Conservation (phyloP, 2,797 vertebrate genomes). For the Gobionotothen gibberifrons region DNA sequence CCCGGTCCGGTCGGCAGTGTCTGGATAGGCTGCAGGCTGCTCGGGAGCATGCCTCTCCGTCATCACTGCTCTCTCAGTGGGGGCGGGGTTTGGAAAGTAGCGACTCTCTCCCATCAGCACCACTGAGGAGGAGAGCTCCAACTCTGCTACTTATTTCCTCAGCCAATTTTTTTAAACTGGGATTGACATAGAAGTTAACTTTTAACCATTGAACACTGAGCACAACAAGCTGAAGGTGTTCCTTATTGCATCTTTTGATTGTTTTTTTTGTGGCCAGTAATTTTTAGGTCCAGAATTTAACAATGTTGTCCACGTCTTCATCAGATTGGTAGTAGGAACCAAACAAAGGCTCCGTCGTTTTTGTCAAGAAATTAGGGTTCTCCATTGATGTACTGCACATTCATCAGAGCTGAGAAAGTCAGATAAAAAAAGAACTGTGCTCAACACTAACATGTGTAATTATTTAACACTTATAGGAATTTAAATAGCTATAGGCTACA, state of each 20-base stretch:
- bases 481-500: no score
- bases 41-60: slow-evolving; percentile 66
- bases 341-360: slow-evolving; percentile 7
- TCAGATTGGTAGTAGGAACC: slow-evolving; percentile 43
- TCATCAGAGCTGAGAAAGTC: neutral
- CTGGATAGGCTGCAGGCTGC: slow-evolving; percentile 68
- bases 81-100: slow-evolving; percentile 75
- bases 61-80: slow-evolving; percentile 61
- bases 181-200: neutral
- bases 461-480: no score
- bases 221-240: neutral
- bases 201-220: neutral
- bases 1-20: slow-evolving; percentile 59
- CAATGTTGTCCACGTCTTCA: neutral
- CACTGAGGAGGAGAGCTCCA: slow-evolving; percentile 46
- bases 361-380: neutral
- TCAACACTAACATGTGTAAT: no score
- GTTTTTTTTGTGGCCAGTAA: neutral
- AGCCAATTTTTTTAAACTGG: fast-evolving
- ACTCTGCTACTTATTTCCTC: slow-evolving; percentile 26
- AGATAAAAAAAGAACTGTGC: neutral
- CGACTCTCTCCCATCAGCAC: slow-evolving; percentile 76
- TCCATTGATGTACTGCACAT: neutral
- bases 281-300: neutral
- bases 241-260: neutral